A percentile compares a stretch with the other conserved stretches of the same genome.
Conservation (phyloP, 2,888 invertebrate species). For the Entomobrya multifasciata region DNA sequence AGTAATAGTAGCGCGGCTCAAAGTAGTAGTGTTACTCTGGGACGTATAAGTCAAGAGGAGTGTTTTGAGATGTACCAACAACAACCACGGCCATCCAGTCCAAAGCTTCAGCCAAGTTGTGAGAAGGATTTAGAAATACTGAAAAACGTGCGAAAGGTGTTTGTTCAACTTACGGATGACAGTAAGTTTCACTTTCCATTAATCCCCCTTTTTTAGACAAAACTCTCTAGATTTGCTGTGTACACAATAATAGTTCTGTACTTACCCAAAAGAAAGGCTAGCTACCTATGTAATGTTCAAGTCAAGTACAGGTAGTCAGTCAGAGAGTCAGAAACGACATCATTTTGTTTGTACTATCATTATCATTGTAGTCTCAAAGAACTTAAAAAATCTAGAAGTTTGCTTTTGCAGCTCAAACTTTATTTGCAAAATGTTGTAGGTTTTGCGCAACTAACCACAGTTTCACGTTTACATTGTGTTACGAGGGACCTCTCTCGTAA, state of each 20-base stretch:
- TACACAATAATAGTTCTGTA: too few species aligned
- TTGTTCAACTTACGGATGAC: slow-evolving; percentile 65
- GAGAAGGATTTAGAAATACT: slow-evolving; percentile 73
- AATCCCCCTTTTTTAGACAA: too few species aligned
- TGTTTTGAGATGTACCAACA: slow-evolving; percentile 34
- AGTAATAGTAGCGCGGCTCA: slow-evolving; percentile 8
- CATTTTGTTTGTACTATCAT: too few species aligned
- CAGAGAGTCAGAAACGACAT: too few species aligned
- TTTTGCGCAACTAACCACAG: neutral
- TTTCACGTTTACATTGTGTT: slow-evolving; percentile 3
- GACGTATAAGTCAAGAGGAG: slow-evolving; percentile 18
- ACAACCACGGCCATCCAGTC: slow-evolving; percentile 32
- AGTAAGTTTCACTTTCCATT: slow-evolving; percentile 39
- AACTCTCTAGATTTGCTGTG: too few species aligned
- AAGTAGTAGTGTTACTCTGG: slow-evolving; percentile 54
- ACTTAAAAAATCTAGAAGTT: too few species aligned
- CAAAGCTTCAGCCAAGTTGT: slow-evolving; percentile 67
- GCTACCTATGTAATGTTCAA: too few species aligned
- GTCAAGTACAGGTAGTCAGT: too few species aligned
- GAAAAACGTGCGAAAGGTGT: slow-evolving; percentile 70
- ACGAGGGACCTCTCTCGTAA: neutral
- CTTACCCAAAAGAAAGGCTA: too few species aligned
- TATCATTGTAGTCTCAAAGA: too few species aligned
- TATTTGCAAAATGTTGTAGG: too few species aligned
- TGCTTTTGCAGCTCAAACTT: too few species aligned